Percentiles rank a stretch among this genome's conserved stretches.
Conservation (phyloP, 2,797 vertebrate species). For the Eurystomus glaucurus region DNA sequence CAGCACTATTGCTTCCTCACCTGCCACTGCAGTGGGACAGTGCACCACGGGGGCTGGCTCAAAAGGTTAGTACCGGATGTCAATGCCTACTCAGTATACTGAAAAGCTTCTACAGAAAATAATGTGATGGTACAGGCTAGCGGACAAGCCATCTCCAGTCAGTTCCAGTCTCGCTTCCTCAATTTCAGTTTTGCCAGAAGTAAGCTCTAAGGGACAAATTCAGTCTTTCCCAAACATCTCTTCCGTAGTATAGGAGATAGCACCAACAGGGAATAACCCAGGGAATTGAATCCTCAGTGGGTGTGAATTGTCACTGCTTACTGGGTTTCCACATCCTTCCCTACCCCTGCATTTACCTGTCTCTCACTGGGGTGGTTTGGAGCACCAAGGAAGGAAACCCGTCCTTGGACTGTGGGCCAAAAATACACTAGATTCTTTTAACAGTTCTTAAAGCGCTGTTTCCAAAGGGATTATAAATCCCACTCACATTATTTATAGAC, state of each 20-base stretch:
- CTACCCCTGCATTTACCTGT: not conserved
- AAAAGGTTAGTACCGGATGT: not conserved
- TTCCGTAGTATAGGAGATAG: not conserved
- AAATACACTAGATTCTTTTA: not conserved
- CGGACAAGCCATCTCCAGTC: fast-evolving
- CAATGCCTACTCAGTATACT: not conserved
- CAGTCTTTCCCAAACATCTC: not conserved
- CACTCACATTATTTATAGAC: not conserved
- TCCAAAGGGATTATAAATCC: not conserved
- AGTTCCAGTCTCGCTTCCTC: not conserved
- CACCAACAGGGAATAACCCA: not conserved
- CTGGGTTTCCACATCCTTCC: not conserved
- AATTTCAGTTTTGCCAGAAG: not conserved
- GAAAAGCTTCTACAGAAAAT: not conserved
- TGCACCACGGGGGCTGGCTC: not conserved
- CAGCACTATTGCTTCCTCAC: not conserved
- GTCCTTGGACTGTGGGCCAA: not conserved
- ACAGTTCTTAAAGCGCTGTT: not conserved
- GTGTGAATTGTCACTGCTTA: not conserved
- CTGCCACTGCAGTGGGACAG: not conserved
- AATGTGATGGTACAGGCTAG: not conserved
- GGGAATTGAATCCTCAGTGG: not conserved
- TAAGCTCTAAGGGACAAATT: not conserved
- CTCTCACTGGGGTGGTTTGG: not conserved
- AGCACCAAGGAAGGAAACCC: not conserved